Percentiles rank a stretch among this genome's conserved stretches.
Evolutionary conservation across 2,888 invertebrate species (phyloP).

Genomic region (Spilarctia lutea): DNA sequence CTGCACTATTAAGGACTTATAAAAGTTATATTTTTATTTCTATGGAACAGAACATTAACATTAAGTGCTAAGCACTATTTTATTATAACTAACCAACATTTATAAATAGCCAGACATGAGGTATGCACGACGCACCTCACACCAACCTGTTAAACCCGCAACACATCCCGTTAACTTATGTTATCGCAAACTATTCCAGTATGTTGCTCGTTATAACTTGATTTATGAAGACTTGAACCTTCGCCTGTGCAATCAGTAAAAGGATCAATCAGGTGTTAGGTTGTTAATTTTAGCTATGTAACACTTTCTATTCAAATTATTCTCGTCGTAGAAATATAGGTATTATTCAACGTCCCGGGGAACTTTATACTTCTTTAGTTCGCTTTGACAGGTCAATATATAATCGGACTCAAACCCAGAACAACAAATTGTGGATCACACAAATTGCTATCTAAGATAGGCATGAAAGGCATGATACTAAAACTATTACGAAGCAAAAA

Average conservation of each 20-base stretch:
- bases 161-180: conserved; percentile 35
- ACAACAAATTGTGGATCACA: too few species aligned
- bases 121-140: conserved; percentile 14
- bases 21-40: background rate
- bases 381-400: too few species aligned
- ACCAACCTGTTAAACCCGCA: conserved; percentile 36
- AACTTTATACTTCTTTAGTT: too few species aligned
- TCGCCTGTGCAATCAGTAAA: conserved; percentile 14
- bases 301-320: too few species aligned
- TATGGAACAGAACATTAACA: background rate
- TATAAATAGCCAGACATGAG: conserved; percentile 7
- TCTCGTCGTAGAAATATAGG: too few species aligned
- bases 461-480: too few species aligned
- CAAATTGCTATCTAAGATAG: too few species aligned
- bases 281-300: too few species aligned
- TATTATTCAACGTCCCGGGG: too few species aligned
- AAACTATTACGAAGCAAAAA: too few species aligned
- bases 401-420: too few species aligned
- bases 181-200: conserved; percentile 31
- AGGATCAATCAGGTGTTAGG: conserved; percentile 10
- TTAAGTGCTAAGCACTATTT: background rate
- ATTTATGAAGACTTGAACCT: conserved; percentile 30
- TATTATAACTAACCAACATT: conserved; percentile 4
- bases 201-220: conserved; percentile 36
- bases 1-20: background rate